phyloP scores from a whole-genome alignment of 2,113 vertebrate species.

The Malurus elegans region DNA sequence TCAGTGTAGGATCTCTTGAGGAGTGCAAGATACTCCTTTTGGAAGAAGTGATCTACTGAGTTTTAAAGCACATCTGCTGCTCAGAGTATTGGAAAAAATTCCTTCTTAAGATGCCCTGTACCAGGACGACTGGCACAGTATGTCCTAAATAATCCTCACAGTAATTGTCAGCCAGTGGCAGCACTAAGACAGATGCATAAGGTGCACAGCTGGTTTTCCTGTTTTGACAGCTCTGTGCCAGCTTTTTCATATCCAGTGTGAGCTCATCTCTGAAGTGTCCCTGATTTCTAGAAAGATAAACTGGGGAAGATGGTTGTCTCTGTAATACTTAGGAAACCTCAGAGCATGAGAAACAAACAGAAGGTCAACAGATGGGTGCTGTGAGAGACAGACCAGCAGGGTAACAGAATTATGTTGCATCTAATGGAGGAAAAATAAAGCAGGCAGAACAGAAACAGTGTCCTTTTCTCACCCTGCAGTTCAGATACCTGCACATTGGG shows the following conservation, averaged over 20 bases:
- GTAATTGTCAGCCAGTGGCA: background rate
- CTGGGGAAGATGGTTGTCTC: background rate
- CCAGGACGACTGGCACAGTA: background rate
- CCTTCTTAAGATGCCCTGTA: background rate
- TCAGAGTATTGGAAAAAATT: background rate
- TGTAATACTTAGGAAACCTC: background rate
- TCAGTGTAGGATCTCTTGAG: background rate
- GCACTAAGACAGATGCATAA: background rate
- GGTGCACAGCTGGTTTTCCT: background rate
- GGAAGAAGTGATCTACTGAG: background rate
- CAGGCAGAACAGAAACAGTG: background rate
- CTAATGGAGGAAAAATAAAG: background rate
- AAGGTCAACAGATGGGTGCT: background rate
- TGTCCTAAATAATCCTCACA: background rate
- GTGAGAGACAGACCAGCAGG: background rate
- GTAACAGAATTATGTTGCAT: background rate
- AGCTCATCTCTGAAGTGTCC: background rate
- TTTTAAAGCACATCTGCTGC: background rate
- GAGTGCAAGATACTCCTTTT: background rate
- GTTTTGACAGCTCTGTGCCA: background rate
- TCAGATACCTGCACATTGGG: background rate
- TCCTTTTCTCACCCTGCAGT: background rate
- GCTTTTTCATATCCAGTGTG: background rate
- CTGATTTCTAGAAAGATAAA: background rate
- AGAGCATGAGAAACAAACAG: background rate